Evolutionary conservation across 2,888 invertebrate genomes (phyloP), one percentile per base, ranked within the genome.

Genomic region (Diaprepes abbreviatus): DNA sequence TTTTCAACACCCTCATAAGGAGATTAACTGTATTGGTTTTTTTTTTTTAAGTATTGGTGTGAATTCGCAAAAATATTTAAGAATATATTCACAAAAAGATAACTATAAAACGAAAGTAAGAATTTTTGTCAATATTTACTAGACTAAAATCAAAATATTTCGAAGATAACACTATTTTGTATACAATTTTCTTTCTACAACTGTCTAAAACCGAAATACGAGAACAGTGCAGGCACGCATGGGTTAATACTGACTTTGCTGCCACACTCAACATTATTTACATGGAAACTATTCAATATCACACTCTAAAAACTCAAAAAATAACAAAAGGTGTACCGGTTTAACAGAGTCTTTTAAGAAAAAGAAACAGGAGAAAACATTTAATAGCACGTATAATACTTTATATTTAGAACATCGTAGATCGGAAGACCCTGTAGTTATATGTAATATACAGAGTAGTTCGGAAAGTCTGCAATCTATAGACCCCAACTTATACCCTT

Each of bases 241-340:
- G 78, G 81, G 80, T 79, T 83, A 83, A 82, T 83, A 83, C 82
- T 83, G 82, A 82, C 82, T 77, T 79, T 80, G 81, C 82, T 81
- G 82, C 82, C 82, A 81, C 80, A 80, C 79, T 79, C 76, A 81
- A 81, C 80, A 80, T 80, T 81, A 79, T 80, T 72, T 66, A 70
- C 69, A 70, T 60, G 50, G 48, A 59, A 66, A 40, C 58, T 69
- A 69, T 62, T 73, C 59, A 50, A 62, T 71, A 65, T 65, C 65
- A 65, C 71, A 68, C 65, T 69, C 55, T 67, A 43, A 68, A 63
- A 68, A 59, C 38, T 38, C 14, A 43, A 67, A 57, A 35, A 38
- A 35, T 21, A 24, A 28, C 12, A n/a, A 45, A 24, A 14, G 19
- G n/a, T 24, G 9, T 35, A 19, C 24, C 16, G 43, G 36, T 52